Evolutionary conservation across 2,888 invertebrate genomes (phyloP), one percentile per base, ranked within the genome.

Genomic region (Parelbella ahira): DNA sequence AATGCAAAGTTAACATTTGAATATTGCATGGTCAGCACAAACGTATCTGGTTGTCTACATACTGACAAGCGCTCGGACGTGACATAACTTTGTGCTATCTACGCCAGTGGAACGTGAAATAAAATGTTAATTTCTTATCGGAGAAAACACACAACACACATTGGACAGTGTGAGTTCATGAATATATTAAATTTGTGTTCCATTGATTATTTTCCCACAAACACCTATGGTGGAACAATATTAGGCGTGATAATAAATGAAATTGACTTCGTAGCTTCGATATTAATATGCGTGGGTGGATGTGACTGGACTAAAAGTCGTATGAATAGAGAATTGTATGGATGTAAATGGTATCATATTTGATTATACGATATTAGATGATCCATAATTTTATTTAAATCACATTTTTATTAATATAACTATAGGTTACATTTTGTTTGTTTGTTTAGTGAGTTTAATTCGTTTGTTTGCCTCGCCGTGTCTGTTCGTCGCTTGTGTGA

Each of bases 221-320:
- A 68, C 68, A 65, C 64, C 59, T 63, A 38, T 60, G 19, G 64
- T 67, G 65, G 65, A 60, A 54, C 58, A 60, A 68, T 68, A 56
- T 54, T 51, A 53, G 54, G 37, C 53, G 50, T 51, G 51, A 61
- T 69, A 68, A 70, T 68, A 70, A 72, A 73, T 63, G 68, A 69
- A 67, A 69, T 70, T 74, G 69, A 64, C 64, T 69, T 68, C 65
- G 68, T 73, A 73, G 58, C 63, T 55, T 50, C 55, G 55, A 50
- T 52, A 71, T 75, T 74, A 68, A 58, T 65, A 67, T 68, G 63
- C 60, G 74, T 77, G 69, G 74, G 77, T 72, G 72, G 68, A 58
- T 36, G 18, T 24, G 19, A 36, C 18, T 28, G 34, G 9, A 36
- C 21, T 28, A n/a, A n/a, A n/a, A n/a, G n/a, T n/a, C n/a, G 10